Conservation (phyloP, 1,140 invertebrate species). For the Drosophila lini region DNA sequence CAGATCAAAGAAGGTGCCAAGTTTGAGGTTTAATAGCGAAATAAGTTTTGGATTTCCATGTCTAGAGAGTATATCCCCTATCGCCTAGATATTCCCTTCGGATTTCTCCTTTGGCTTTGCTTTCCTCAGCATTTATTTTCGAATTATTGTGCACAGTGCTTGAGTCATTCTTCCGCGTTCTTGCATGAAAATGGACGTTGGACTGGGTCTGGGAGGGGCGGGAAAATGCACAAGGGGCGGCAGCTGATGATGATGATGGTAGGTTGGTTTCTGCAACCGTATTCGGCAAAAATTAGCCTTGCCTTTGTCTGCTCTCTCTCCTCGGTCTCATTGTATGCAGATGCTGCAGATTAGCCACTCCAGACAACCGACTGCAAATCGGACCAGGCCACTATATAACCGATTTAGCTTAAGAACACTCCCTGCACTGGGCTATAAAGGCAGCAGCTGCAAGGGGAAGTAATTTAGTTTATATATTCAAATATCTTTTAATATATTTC, state of each 20-base stretch:
- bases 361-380: slow-evolving; percentile 16
- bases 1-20: neutral
- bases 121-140: slow-evolving; percentile 78
- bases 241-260: slow-evolving; percentile 35
- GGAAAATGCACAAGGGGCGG: slow-evolving; percentile 13
- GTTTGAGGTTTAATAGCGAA: neutral
- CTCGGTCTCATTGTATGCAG: slow-evolving; percentile 61
- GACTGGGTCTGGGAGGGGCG: slow-evolving; percentile 36
- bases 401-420: slow-evolving; percentile 23
- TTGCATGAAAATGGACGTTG: slow-evolving; percentile 75
- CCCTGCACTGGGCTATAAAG: slow-evolving; percentile 4
- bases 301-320: slow-evolving; percentile 42
- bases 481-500: neutral
- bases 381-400: slow-evolving; percentile 16
- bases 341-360: slow-evolving; percentile 46
- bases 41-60: neutral
- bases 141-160: slow-evolving; percentile 76
- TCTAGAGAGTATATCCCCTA: slow-evolving; percentile 3
- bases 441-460: neutral
- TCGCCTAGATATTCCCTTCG: neutral
- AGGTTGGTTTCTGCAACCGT: slow-evolving; percentile 40
- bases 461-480: neutral
- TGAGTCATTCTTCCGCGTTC: slow-evolving; percentile 82
- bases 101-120: slow-evolving; percentile 25
- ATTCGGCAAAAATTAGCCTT: slow-evolving; percentile 74